These are phyloP conservation scores for Melanotaenia parkinsoni DNA, from an alignment of 2,797 vertebrate genomes.

Conservation along the genomic window DNA sequence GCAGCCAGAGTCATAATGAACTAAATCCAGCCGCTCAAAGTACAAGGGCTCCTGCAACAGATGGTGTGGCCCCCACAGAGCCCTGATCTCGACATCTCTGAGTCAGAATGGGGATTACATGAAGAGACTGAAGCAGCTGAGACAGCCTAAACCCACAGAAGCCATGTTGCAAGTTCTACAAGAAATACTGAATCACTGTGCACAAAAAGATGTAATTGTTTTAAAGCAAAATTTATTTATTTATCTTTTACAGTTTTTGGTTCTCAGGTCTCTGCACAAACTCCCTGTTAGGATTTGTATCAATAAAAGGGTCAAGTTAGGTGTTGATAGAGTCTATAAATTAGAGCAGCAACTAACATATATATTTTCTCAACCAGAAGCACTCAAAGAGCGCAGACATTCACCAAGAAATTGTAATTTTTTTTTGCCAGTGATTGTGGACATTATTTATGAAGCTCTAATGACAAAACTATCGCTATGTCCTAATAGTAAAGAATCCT, in stretches of 20 bases:
- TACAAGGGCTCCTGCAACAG: conserved; percentile 14
- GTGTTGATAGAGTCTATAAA: neutral
- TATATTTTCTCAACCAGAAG: no score
- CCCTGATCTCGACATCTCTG: conserved; percentile 10
- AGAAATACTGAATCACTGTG: neutral
- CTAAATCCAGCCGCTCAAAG: conserved; percentile 3
- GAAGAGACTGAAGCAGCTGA: conserved; percentile 12
- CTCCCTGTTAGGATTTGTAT: no score
- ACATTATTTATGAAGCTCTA: no score
- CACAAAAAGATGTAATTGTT: neutral
- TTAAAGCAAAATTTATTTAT: neutral
- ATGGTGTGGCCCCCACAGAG: conserved; percentile 21
- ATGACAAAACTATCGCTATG: no score
- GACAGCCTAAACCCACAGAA: conserved; percentile 11
- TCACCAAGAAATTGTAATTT: no score
- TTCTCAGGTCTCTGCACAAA: no score
- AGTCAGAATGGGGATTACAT: conserved; percentile 12
- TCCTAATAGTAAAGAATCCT: no score
- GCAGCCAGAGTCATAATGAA: neutral
- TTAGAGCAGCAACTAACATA: neutral
- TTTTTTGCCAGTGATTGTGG: no score
- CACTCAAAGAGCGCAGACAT: no score
- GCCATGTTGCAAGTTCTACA: neutral
- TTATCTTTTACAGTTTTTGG: neutral
- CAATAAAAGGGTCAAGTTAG: no score